Base-by-base conservation (phyloP, 2,888 invertebrate species). In the Noctua fimbriata region DNA sequence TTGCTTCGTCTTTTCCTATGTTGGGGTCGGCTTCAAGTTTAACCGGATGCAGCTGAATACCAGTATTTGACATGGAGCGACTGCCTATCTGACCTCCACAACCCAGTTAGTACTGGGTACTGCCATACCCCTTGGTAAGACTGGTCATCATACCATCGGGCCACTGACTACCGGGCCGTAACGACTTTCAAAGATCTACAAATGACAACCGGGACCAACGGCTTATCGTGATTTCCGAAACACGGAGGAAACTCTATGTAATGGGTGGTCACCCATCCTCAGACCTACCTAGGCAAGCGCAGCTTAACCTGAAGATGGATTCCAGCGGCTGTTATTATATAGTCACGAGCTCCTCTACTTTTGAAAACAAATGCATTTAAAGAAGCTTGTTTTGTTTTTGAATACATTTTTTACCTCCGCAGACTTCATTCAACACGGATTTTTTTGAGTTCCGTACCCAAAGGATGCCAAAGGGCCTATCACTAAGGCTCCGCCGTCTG, bases 341-440 rank as follows among this genome's bases (percentile, higher is more conserved):
- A 60, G 16, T 28, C 14, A 58, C 14, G n/a, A 58, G n/a, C 10
- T 24, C 2, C 21, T 24, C 9, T 44, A 44, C 24, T 55, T 24
- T 24, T 55, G n/a, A 58, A n/a, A 58, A 58, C 5, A 14, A 58
- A 76, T 79, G 76, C 55, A 58, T 82, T 58, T 76, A 55, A 24
- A 55, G 24, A 55, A 55, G n/a, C 66, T 75, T 83, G 49, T 66
- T 83, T 44, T 24, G 28, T 58, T 66, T 58, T 82, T 67, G 21
- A 83, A 67, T 44, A 60, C 21, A 44, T 58, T 76, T 60, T 58
- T 66, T 18, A 41, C n/a, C 49, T 49, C 32, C 28, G 24, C 16
- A 18, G n/a, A 44, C 49, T 70, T 49, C n/a, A 47, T 28, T 28
- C 16, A 28, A 28, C 9, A 18, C 60, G 7, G 16, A 28, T 60